Percentiles rank a stretch among this genome's conserved stretches.
phyloP scores from a whole-genome alignment of 2,797 vertebrate genomes.

The Sardinella longiceps region DNA sequence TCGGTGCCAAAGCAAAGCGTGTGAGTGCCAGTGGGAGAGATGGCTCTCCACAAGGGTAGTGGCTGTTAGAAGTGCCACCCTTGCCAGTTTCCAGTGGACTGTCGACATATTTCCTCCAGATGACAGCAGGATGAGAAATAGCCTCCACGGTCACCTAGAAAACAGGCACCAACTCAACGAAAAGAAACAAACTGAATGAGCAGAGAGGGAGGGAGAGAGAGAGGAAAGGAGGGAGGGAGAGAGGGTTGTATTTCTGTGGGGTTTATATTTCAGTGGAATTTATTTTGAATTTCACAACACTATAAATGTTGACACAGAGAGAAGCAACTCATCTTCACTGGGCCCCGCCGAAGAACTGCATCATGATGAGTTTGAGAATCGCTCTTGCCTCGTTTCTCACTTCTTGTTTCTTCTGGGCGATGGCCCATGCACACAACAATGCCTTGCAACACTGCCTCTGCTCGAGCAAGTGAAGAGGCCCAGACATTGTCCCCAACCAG shows the following conservation, averaged over 20 bases:
- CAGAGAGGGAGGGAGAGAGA: not conserved
- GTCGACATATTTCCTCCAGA: constrained; percentile 69
- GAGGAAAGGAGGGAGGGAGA: not conserved
- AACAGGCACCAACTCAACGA: not conserved
- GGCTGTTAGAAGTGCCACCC: constrained; percentile 59
- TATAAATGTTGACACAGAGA: not conserved
- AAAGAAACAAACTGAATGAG: not conserved
- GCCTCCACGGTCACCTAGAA: constrained; percentile 39
- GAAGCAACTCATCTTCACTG: not conserved
- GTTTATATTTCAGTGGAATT: not conserved
- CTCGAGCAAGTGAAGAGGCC: not conserved
- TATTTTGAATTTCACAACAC: not conserved
- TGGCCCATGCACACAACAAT: not conserved
- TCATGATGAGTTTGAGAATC: not conserved
- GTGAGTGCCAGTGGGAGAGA: not conserved
- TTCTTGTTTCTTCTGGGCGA: not conserved
- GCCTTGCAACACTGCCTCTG: not conserved
- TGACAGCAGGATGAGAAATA: constrained; percentile 65
- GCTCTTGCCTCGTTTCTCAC: not conserved
- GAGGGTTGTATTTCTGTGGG: not conserved
- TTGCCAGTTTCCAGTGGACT: constrained; percentile 52
- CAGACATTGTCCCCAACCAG: not conserved
- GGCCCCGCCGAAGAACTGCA: not conserved
- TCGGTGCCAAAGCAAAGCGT: not conserved
- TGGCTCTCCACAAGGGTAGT: constrained; percentile 25